Base-by-base conservation (phyloP, 1,140 invertebrate species). In the Euwallacea fornicatus region DNA sequence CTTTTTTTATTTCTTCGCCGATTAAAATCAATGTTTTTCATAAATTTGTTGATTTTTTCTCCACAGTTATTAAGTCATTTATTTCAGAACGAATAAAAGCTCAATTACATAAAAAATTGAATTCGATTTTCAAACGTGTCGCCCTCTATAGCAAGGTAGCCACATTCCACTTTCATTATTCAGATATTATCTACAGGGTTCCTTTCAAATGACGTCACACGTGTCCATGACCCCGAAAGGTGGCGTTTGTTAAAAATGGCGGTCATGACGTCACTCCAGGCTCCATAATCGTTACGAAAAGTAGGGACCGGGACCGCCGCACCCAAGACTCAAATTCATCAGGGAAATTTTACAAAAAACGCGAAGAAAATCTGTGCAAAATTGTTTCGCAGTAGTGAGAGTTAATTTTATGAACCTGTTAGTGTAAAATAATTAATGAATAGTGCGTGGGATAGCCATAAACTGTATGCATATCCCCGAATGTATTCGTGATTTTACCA, bases 231-330 rank as follows among this genome's bases (percentile, higher is more conserved):
- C 21, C 21, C 55, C 75, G 46, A 3, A 50, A 76, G 76, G 70
- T 75, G 74, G 58, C 72, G 66, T 61, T 73, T n/a, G 42, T 59
- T 54, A 61, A 73, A 76, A 59, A 78, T 78, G 77, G 77, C 73
- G 53, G 70, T 59, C 73, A 73, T 79, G 78, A 79, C 78, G 78
- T 79, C 78, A 79, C 74, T 73, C 66, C 75, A 75, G 74, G 75
- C 77, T 78, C 75, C 75, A 76, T 77, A 79, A 78, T 79, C 77
- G 78, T 78, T 78, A 78, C 75, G 72, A 75, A 76, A 79, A 76
- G 78, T 71, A 72, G 71, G 63, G 76, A 76, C 77, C 73, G 69
- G 73, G 66, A 72, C 66, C 73, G 73, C 73, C 70, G 70, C 73
- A 73, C 73, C 73, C 70, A 76, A 72, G 70, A 76, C 58, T 67